Conservation (phyloP, 2,888 invertebrate species). For the Rhamphomyia laevipes region DNA sequence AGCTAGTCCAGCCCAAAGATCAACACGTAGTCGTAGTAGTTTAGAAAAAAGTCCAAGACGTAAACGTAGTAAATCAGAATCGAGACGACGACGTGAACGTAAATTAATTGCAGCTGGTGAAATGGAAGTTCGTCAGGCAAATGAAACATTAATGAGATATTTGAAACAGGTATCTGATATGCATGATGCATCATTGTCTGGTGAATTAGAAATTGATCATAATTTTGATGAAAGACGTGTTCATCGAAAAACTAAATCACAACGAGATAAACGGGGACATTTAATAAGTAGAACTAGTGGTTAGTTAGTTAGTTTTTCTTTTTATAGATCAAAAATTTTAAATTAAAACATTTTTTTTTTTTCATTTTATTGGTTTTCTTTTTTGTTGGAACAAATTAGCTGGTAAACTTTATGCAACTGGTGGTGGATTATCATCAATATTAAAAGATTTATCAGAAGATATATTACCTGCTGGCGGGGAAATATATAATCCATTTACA, state of each 20-base stretch:
- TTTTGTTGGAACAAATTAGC: conserved; percentile 5
- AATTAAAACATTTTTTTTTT: neutral
- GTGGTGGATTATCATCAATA: conserved; percentile 32
- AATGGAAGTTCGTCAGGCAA: conserved; percentile 38
- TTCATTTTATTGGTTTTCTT: neutral
- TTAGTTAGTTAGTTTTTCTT: conserved; percentile 8
- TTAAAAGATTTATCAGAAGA: conserved; percentile 38
- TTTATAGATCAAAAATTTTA: neutral
- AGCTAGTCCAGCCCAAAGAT: conserved; percentile 37
- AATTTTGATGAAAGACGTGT: conserved; percentile 36
- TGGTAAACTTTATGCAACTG: conserved; percentile 36
- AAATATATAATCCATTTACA: conserved; percentile 40
- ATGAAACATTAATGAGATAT: conserved; percentile 37
- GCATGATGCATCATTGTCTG: conserved; percentile 37
- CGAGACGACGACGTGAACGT: conserved; percentile 33
- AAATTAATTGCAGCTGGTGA: conserved; percentile 38
- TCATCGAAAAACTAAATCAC: conserved; percentile 37
- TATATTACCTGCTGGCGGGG: conserved; percentile 36
- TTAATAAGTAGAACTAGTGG: conserved; percentile 30
- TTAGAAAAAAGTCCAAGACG: conserved; percentile 37
- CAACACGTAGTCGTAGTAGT: conserved; percentile 34
- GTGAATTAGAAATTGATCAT: conserved; percentile 37
- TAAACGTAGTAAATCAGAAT: conserved; percentile 38
- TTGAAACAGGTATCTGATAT: conserved; percentile 38
- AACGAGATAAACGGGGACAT: conserved; percentile 35